Conservation (phyloP, 2,888 invertebrate species). For the Chromoteleia sp. region DNA sequence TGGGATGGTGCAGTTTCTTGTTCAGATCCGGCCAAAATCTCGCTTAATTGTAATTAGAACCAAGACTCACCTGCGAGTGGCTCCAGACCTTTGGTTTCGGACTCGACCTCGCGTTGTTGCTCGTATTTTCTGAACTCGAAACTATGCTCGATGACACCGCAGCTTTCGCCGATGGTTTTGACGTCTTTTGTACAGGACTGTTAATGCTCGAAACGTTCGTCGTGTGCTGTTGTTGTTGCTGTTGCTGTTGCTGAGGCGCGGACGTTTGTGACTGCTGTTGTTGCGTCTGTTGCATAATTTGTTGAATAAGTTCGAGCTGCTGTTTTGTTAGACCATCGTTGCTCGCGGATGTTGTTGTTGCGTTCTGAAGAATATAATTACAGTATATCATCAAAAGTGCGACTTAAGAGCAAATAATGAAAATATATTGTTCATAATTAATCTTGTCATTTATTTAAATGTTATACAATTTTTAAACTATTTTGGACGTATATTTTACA, state of each 20-base stretch:
- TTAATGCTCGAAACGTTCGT: constrained; percentile 78
- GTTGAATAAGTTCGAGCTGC: constrained; percentile 91
- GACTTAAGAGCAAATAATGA: too few relatives aligned
- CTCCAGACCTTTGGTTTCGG: constrained; percentile 86
- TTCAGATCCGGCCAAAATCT: constrained; percentile 5
- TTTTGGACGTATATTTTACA: too few relatives aligned
- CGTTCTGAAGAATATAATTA: constrained; percentile 79
- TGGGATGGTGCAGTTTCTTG: constrained; percentile 4
- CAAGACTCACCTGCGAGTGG: constrained; percentile 85
- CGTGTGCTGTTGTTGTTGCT: constrained; percentile 76
- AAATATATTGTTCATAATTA: too few relatives aligned
- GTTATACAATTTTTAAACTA: too few relatives aligned
- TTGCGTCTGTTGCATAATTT: constrained; percentile 91
- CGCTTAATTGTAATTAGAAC: constrained; percentile 38
- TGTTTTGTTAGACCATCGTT: constrained; percentile 90
- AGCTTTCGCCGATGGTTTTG: constrained; percentile 83
- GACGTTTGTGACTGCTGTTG: constrained; percentile 85
- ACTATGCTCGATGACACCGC: constrained; percentile 78
- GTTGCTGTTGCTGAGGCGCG: constrained; percentile 74
- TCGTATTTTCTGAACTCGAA: constrained; percentile 76
- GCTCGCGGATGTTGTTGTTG: constrained; percentile 84
- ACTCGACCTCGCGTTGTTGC: constrained; percentile 81
- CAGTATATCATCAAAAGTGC: not conserved
- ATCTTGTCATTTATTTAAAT: too few relatives aligned
- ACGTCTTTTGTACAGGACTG: constrained; percentile 80